These are phyloP conservation scores for Rhineura floridana DNA, from an alignment of 2,113 vertebrate species.

Conservation along the genomic window DNA sequence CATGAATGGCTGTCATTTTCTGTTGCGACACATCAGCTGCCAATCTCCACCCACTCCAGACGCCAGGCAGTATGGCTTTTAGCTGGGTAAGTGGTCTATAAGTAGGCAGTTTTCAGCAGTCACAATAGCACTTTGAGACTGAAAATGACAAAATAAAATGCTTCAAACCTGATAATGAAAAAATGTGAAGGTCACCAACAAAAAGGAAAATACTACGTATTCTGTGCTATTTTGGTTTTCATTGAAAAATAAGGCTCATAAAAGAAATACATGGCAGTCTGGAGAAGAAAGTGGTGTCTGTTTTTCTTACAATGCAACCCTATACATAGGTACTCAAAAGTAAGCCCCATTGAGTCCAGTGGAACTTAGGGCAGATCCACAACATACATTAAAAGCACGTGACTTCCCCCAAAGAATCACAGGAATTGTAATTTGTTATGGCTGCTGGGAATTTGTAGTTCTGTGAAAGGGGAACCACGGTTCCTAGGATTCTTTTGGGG, in stretches of 20 bases:
- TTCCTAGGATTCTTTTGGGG: too few species aligned
- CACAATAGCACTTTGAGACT: background rate
- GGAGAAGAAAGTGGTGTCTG: background rate
- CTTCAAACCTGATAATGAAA: background rate
- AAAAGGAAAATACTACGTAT: background rate
- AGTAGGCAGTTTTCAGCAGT: background rate
- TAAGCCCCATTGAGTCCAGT: background rate
- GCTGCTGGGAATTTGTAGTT: too few species aligned
- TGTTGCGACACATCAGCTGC: background rate
- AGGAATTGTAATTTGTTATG: too few species aligned
- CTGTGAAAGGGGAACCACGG: too few species aligned
- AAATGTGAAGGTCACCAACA: background rate
- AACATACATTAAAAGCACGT: too few species aligned
- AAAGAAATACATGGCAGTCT: background rate
- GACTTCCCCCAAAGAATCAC: too few species aligned
- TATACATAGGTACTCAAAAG: background rate
- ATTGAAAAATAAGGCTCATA: background rate
- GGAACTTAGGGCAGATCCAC: too few species aligned
- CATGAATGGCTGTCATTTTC: conserved; percentile 8
- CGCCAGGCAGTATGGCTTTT: background rate
- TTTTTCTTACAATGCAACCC: background rate
- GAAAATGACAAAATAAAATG: background rate
- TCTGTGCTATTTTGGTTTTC: background rate
- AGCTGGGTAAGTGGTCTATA: background rate
- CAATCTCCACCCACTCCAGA: background rate